Conservation (phyloP, 1,140 invertebrate genomes). For the Acromyrmex echinatior region DNA sequence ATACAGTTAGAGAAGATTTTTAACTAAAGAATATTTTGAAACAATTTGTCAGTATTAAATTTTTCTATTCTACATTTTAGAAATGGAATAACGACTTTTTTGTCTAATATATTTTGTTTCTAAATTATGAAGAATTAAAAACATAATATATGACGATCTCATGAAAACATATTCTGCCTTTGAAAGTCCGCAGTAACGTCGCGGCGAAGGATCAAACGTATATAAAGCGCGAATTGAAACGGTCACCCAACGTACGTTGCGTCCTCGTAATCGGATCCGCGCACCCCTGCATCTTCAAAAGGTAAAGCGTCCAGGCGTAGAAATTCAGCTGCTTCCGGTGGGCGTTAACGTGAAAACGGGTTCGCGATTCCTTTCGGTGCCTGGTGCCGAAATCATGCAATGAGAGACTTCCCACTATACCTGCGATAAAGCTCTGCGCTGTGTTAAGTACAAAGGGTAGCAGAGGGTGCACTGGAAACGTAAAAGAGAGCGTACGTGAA, state of each 20-base stretch:
- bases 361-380: slow-evolving; percentile 83
- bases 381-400: slow-evolving; percentile 61
- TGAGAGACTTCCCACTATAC: slow-evolving; percentile 63
- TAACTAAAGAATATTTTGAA: not conserved
- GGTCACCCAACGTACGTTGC: slow-evolving; percentile 83
- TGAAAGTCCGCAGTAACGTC: slow-evolving; percentile 2
- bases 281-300: slow-evolving; percentile 81
- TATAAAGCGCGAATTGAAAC: slow-evolving; percentile 74
- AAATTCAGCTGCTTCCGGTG: slow-evolving; percentile 86
- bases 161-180: not conserved
- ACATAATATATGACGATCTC: not conserved
- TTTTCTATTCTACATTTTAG: not conserved
- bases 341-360: slow-evolving; percentile 86
- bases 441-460: slow-evolving; percentile 48
- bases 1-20: not conserved
- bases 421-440: slow-evolving; percentile 52
- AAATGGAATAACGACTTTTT: not conserved
- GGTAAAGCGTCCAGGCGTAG: slow-evolving; percentile 80
- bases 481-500: slow-evolving; percentile 45
- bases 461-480: slow-evolving; percentile 67
- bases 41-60: not conserved
- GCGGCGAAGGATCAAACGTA: not conserved
- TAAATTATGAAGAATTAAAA: not conserved
- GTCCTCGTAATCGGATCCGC: slow-evolving; percentile 85
- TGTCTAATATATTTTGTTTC: not conserved